Evolutionary conservation across 2,888 invertebrate genomes (phyloP).

Genomic region (Microchrysa polita): DNA sequence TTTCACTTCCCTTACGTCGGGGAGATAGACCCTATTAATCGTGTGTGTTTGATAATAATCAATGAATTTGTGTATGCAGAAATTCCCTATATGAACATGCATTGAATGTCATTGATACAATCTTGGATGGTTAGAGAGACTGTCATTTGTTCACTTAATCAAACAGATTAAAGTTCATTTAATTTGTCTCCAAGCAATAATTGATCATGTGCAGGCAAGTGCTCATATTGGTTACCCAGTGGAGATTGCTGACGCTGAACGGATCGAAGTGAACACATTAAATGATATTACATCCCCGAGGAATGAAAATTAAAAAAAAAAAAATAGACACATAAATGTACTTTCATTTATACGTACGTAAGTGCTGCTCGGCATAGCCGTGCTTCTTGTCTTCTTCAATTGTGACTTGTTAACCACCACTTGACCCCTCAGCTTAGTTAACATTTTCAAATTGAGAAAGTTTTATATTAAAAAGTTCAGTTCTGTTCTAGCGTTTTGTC

Average conservation of each 20-base stretch:
- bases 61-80: too few species aligned
- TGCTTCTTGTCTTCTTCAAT: not conserved
- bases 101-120: too few species aligned
- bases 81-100: too few species aligned
- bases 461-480: slow-evolving; percentile 6
- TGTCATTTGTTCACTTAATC: not conserved
- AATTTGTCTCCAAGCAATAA: not conserved
- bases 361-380: not conserved
- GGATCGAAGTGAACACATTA: not conserved
- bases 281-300: not conserved
- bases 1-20: too few species aligned
- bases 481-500: too few species aligned
- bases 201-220: not conserved
- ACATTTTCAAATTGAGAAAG: slow-evolving; percentile 26
- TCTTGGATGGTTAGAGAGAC: too few species aligned
- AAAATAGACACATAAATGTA: too few species aligned
- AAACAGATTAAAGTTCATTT: slow-evolving; percentile 5
- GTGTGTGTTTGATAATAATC: too few species aligned
- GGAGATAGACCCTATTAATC: too few species aligned
- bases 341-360: too few species aligned
- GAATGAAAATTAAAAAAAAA: not conserved
- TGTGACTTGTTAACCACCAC: slow-evolving; percentile 21
- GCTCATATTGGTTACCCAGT: not conserved
- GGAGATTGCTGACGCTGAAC: not conserved
- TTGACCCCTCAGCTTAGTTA: slow-evolving; percentile 18